Evolutionary conservation across 2,113 vertebrate species (phyloP).

Genomic region (Tachuris rubrigastra): DNA sequence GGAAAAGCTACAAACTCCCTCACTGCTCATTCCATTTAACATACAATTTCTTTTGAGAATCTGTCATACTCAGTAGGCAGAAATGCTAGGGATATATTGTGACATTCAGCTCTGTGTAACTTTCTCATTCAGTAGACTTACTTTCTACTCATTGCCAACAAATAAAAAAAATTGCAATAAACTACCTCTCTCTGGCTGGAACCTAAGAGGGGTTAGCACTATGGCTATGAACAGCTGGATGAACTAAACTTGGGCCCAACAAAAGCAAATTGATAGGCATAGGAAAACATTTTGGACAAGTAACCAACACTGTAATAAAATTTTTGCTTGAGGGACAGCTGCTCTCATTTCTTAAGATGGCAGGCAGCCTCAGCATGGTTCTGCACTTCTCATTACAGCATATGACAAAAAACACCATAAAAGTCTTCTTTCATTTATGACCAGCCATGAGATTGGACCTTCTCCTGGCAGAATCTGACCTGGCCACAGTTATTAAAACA

Average conservation of each 20-base stretch:
- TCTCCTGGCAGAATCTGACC: background rate
- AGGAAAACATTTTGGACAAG: constrained; percentile 43
- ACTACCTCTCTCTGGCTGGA: background rate
- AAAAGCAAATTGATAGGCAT: constrained; percentile 29
- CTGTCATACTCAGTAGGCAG: background rate
- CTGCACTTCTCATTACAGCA: constrained; percentile 29
- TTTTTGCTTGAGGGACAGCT: constrained; percentile 37
- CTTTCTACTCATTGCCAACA: background rate
- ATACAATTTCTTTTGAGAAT: background rate
- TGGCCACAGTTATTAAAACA: background rate
- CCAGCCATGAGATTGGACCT: background rate
- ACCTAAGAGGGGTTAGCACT: background rate
- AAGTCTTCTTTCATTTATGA: constrained; percentile 8
- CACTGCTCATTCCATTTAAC: background rate
- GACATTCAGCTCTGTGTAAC: background rate
- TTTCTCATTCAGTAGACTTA: background rate
- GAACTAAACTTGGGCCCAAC: background rate
- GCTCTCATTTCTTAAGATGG: constrained; percentile 13
- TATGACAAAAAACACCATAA: background rate
- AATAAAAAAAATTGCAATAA: background rate
- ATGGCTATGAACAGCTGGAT: background rate
- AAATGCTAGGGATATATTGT: background rate
- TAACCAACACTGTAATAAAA: constrained; percentile 18
- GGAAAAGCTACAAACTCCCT: background rate
- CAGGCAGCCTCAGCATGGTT: background rate